Conservation (phyloP, 1,140 invertebrate genomes). For the Hypsibius dujardini region DNA sequence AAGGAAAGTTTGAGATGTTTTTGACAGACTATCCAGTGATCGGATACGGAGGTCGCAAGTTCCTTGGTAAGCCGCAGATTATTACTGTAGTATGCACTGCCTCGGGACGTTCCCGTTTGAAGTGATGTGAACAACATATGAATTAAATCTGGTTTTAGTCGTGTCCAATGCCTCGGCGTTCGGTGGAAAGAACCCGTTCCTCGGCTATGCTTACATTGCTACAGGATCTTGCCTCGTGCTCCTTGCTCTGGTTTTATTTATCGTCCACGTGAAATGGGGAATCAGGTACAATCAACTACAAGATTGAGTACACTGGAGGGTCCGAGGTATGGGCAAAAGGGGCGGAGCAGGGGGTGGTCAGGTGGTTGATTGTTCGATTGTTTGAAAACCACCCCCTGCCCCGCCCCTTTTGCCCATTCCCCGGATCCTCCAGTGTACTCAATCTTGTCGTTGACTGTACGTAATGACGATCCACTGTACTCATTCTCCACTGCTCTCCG, state of each 20-base stretch:
- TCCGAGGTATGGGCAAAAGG: no score
- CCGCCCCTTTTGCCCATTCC: background rate
- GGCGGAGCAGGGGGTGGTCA: no score
- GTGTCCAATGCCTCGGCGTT: conserved; percentile 9
- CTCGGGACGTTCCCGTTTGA: no score
- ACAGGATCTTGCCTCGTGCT: background rate
- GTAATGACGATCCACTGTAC: background rate
- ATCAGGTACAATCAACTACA: background rate
- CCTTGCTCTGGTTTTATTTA: background rate
- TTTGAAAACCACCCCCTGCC: background rate
- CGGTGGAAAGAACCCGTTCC: conserved; percentile 6
- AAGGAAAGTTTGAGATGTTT: background rate
- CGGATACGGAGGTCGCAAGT: background rate
- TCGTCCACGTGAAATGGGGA: background rate
- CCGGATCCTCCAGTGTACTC: background rate
- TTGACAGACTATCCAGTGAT: conserved; percentile 8
- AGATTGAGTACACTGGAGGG: background rate
- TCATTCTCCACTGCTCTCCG: background rate
- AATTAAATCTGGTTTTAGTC: background rate
- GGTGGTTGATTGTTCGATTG: background rate
- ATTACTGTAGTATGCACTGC: no score
- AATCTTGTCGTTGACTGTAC: background rate
- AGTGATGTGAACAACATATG: no score
- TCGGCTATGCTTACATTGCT: conserved; percentile 7
- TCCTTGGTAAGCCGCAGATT: background rate